phyloP scores from a whole-genome alignment of 1,140 invertebrate species.

The Drosophila trapezifrons region DNA sequence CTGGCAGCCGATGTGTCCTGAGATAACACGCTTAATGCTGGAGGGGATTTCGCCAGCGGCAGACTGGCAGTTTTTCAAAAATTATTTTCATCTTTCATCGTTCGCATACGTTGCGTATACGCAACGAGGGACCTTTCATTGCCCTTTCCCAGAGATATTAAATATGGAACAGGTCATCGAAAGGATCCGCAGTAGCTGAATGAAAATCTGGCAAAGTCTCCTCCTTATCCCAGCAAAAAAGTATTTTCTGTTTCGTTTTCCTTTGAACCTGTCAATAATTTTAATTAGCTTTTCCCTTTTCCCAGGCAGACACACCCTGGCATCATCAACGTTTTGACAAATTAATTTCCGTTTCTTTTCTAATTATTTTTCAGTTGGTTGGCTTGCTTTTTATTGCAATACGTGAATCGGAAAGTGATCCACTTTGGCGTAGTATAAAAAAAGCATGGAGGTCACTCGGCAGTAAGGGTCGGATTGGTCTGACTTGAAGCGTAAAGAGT shows the following conservation, averaged over 20 bases:
- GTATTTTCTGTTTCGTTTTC: conserved; percentile 5
- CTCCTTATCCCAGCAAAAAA: too few species aligned
- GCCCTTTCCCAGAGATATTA: background rate
- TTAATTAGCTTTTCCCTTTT: conserved; percentile 54
- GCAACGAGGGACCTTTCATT: background rate
- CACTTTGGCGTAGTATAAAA: background rate
- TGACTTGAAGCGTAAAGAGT: conserved; percentile 48
- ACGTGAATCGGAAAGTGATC: conserved; percentile 20
- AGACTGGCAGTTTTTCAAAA: conserved; percentile 33
- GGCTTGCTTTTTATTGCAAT: background rate
- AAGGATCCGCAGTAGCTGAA: too few species aligned
- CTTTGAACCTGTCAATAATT: conserved; percentile 42
- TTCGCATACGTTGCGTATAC: background rate
- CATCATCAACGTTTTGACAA: conserved; percentile 57
- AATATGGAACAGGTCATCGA: background rate
- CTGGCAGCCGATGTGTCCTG: conserved; percentile 8
- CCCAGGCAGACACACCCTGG: background rate
- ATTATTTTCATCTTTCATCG: conserved; percentile 31
- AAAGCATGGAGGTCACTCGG: conserved; percentile 5
- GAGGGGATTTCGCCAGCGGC: background rate
- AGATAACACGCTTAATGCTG: conserved; percentile 6
- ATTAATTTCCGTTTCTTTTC: conserved; percentile 68
- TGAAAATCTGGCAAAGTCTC: background rate
- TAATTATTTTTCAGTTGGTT: conserved; percentile 34
- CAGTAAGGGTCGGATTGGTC: conserved; percentile 16